Evolutionary conservation across 2,113 vertebrate genomes (phyloP), one percentile per base, ranked within the genome.

Genomic region (Atherinomorus stipes): DNA sequence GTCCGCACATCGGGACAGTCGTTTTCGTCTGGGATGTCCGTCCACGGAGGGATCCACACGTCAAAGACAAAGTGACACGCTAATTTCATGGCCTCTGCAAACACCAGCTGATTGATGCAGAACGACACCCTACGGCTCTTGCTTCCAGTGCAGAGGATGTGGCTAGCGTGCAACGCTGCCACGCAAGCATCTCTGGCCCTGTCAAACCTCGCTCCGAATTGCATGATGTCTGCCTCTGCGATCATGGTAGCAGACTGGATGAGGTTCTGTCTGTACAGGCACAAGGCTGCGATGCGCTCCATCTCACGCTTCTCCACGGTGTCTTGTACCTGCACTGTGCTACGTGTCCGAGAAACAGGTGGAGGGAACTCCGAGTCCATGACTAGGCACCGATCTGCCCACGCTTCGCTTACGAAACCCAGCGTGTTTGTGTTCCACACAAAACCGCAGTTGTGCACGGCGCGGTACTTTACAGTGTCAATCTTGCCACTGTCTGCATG

Each of bases 381-480:
- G 15, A 78, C 21, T 16, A 78, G 0, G 4, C 67, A 71, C 7
- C 75, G 23, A 2, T 78, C 75, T 2, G 52, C 75, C 64, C 73
- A 76, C 1, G 49, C 73, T 0, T 60, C 73, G 38, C 73, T 76
- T 10, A 76, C 37, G 2, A 78, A 78, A 1, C 52, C n/a, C 65
- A 64, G 7, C 0, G 74, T 64, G 53, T 78, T 78, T 2, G 75
- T 51, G 67, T 78, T 78, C 75, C 75, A 78, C 4, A 78, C 67
- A 3, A 76, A 76, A 0, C 67, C 67, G 67, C 67, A 71, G 16
- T 78, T 78, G 60, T 71, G 67, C 4, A 78, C 60, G 4, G 75
- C 23, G 0, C 42, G 23, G 1, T 44, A 71, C 12, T 31, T 77
- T 0, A 64, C 21, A 2, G 58, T 69, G 37, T 21, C 4, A 0